Conservation (phyloP, 2,888 invertebrate genomes). For the Microctonus brassicae region DNA sequence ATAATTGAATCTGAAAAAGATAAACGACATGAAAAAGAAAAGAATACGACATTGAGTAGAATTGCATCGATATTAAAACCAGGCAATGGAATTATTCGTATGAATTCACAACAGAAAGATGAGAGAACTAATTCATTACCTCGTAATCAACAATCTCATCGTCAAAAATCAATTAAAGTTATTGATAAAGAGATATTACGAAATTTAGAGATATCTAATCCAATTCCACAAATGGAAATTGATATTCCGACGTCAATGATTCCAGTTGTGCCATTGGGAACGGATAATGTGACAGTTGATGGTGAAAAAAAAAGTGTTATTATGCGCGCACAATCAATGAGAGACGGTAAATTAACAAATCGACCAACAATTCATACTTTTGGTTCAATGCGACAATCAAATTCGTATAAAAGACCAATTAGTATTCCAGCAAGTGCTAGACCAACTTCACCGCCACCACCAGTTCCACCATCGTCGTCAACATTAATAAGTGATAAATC, state of each 20-base stretch:
- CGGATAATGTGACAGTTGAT: slow-evolving; percentile 71
- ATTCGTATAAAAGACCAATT: slow-evolving; percentile 77
- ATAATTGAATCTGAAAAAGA: slow-evolving; percentile 53
- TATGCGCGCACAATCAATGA: slow-evolving; percentile 86
- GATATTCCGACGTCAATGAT: slow-evolving; percentile 75
- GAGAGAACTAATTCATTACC: slow-evolving; percentile 74
- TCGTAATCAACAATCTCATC: slow-evolving; percentile 69
- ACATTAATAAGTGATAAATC: slow-evolving; percentile 62
- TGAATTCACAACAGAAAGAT: slow-evolving; percentile 72
- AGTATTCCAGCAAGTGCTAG: slow-evolving; percentile 79
- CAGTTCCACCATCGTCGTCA: slow-evolving; percentile 73
- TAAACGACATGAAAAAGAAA: slow-evolving; percentile 61
- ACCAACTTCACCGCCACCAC: slow-evolving; percentile 84
- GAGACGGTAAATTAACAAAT: slow-evolving; percentile 72
- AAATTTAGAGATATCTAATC: slow-evolving; percentile 85
- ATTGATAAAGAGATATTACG: slow-evolving; percentile 81
- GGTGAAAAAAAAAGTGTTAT: slow-evolving; percentile 75
- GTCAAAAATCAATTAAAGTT: slow-evolving; percentile 76
- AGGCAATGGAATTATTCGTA: slow-evolving; percentile 71
- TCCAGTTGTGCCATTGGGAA: slow-evolving; percentile 71
- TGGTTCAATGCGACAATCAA: slow-evolving; percentile 85
- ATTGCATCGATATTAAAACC: slow-evolving; percentile 78
- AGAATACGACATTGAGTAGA: slow-evolving; percentile 73
- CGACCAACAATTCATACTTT: slow-evolving; percentile 81
- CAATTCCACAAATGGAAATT: slow-evolving; percentile 81